Base-by-base conservation (phyloP, 2,113 vertebrate genomes). In the Tamias sibiricus region DNA sequence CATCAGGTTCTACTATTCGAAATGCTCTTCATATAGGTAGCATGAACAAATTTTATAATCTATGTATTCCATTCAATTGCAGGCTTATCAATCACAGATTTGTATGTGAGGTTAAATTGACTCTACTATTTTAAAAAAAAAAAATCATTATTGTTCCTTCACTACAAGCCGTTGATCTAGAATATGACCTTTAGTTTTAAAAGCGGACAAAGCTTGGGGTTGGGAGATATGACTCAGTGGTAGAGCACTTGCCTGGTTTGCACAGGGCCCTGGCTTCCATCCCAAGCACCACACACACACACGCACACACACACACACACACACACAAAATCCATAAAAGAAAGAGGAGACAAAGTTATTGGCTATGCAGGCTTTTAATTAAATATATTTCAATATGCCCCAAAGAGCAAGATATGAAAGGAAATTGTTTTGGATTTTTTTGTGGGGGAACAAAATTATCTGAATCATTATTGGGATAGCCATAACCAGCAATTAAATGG, bases 401-500 rank as follows among this genome's bases (percentile, higher is more conserved):
- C 85, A 81, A 68, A 40, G 47, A 77, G 17, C 17, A 40, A 54
- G 28, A 42, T 22, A 93, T 71, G 11, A 42, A 20, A 80, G 16
- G 82, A 97, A 62, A 57, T 44, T 52, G 77, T 83, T 75, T 22
- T 77, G 10, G 54, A 6, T 19, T 20, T 47, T 47, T 13, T 13
- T 0, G 47, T 10, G 47, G 47, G 47, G 13, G 12, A 49, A 49
- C 1, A 40, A 49, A 81, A 72, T 82, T 24, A 75, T 62, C 52
- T 89, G 54, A 96, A 81, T 72, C 54, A 77, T 8, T 4, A 68
- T 86, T 89, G 54, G 35, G 24, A 66, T 87, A 68, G 44, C 9
- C 24, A 62, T 62, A 62, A 62, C 22, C 14, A 64, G 42, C 49
- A 95, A 95, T 77, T 76, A 97, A 91, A 88, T 62, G 52, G 1